Evolutionary conservation across 2,888 invertebrate genomes (phyloP), one percentile per base, ranked within the genome.

Genomic region (Ptychoptera albimana): DNA sequence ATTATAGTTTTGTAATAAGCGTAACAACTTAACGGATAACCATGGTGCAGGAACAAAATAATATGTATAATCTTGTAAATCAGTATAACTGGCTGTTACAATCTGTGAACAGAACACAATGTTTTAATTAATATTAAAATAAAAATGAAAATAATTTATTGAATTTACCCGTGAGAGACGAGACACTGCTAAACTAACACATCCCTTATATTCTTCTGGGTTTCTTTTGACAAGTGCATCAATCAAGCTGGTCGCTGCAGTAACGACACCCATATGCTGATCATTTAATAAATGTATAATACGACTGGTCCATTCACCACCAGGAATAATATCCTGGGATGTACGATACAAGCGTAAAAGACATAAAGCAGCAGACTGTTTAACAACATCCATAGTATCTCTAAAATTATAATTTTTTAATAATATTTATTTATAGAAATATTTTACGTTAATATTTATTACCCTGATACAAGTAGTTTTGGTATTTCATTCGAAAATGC

Each of bases 21-120:
- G 77, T 50, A 98, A 70, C 46, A 99, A 70, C 68, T 99, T 99
- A 13, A 99, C 96, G 47, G 96, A 97, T 32, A 99, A 75, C 98
- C 98, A 99, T 12, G 98, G 98, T n/a, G 97, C 98, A 53, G 98
- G 97, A 49, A 99, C 97, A 74, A 99, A 99, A 65, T 98, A 99
- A 67, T 99, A 99, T 4, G 98, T 98, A 64, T 99, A 99, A 69
- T 99, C 98, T 72, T 98, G 97, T 51, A 98, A 75, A 70, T 98
- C 98, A 53, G 96, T 97, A 61, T 98, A 97, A 59, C 94, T 96
- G 40, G 97, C 89, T 45, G 97, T 97, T 8, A 99, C 96, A 71
- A 98, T 98, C 79, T 85, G 63, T 44, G 69, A 68, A 45, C 3
- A 23, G 3, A 23, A 23, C 48, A 16, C 4, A 8, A 31, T 2